Percentiles rank a stretch among this genome's conserved stretches.
These are phyloP conservation scores for Apocrypta bakeri DNA, from an alignment of 1,140 invertebrate genomes.

Conservation along the genomic window DNA sequence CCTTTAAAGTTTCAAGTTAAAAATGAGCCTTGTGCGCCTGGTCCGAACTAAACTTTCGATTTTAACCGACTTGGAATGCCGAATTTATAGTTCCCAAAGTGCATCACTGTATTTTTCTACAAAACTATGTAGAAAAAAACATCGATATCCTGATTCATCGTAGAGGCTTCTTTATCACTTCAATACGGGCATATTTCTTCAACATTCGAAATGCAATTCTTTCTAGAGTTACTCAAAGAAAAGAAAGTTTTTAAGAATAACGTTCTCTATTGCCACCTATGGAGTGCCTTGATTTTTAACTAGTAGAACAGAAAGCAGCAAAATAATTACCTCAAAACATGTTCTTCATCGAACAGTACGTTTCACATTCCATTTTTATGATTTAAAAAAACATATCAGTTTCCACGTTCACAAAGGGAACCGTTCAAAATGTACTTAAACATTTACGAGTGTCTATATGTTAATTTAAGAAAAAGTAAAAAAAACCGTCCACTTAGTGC, in stretches of 20 bases:
- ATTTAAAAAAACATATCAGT: slow-evolving; percentile 15
- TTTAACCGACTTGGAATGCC: background rate
- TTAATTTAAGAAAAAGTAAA: slow-evolving; percentile 56
- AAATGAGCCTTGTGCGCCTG: background rate
- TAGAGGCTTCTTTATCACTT: background rate
- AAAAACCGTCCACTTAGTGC: slow-evolving; percentile 70
- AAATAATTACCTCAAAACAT: slow-evolving; percentile 14
- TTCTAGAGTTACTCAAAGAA: too few relatives aligned
- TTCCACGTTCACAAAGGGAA: slow-evolving; percentile 43
- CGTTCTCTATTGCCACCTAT: background rate
- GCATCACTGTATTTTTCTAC: background rate
- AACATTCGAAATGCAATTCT: background rate
- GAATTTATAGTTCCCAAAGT: background rate
- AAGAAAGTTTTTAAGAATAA: too few relatives aligned
- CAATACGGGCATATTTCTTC: background rate
- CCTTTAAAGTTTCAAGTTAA: background rate
- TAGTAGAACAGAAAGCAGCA: background rate
- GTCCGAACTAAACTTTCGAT: background rate
- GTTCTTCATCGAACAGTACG: background rate
- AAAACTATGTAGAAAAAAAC: background rate
- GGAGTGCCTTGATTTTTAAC: background rate
- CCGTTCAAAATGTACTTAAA: slow-evolving; percentile 68
- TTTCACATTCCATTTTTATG: slow-evolving; percentile 40
- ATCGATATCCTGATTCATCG: background rate
- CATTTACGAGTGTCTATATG: slow-evolving; percentile 63